phyloP scores from a whole-genome alignment of 2,888 invertebrate genomes.

The Brenthis daphne region DNA sequence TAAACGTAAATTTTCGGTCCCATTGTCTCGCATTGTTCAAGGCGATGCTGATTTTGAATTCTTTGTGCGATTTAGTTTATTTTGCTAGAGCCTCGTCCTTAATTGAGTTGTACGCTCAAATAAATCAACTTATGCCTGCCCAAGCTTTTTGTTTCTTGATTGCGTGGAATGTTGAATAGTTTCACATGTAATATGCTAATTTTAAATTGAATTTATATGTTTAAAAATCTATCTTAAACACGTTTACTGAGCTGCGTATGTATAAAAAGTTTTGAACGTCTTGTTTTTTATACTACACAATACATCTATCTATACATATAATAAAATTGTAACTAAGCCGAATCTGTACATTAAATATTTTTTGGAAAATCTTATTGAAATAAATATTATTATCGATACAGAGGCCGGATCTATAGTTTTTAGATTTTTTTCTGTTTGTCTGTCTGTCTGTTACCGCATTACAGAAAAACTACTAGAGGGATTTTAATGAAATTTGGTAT shows the following conservation, averaged over 20 bases:
- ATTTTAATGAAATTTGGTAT: too few relatives aligned
- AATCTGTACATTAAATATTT: too few relatives aligned
- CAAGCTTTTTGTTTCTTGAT: slow-evolving; percentile 30
- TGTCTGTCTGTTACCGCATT: too few relatives aligned
- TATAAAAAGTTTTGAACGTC: background rate
- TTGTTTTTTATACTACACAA: background rate
- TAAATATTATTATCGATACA: too few relatives aligned
- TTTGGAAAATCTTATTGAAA: too few relatives aligned
- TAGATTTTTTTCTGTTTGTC: too few relatives aligned
- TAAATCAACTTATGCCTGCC: slow-evolving; percentile 2
- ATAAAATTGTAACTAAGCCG: too few relatives aligned
- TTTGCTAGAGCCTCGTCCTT: slow-evolving; percentile 4
- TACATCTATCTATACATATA: too few relatives aligned
- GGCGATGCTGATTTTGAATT: slow-evolving; percentile 41
- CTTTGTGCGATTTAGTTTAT: slow-evolving; percentile 24
- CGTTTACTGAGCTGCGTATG: background rate
- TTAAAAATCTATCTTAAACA: background rate
- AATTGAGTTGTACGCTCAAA: slow-evolving; percentile 20
- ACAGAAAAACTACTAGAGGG: too few relatives aligned
- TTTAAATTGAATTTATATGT: slow-evolving; percentile 23
- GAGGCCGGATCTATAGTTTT: too few relatives aligned
- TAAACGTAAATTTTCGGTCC: slow-evolving; percentile 77
- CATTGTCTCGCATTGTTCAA: slow-evolving; percentile 52
- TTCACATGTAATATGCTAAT: slow-evolving; percentile 33
- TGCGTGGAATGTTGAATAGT: slow-evolving; percentile 30